Base-by-base conservation (phyloP, 2,113 vertebrate species). In the Numida meleagris region DNA sequence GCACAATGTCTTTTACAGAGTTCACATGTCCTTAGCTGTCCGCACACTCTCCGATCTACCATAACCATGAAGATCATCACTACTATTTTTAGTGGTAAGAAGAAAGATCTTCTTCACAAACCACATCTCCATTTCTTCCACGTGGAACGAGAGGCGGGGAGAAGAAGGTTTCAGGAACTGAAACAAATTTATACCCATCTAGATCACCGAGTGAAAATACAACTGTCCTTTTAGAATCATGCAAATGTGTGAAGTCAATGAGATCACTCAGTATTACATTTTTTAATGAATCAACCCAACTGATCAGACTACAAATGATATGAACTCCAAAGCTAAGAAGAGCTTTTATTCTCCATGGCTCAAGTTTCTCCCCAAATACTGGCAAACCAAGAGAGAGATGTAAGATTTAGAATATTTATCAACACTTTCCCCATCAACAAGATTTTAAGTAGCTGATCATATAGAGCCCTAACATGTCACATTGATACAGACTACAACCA, bases 281-380 rank as follows among this genome's bases (percentile, higher is more conserved):
- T 83, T 74, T 29, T 45, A 67, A 5, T 42, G 38, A 92, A 31
- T 67, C 46, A 66, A 25, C 12, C 65, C 71, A 90, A 80, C 17
- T 36, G 42, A 86, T n/a, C 4, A 66, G 34, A n/a, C 12, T 27
- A 58, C 5, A 70, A 59, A 33, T 4, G 0, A 48, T 29, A 40
- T 74, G 33, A 16, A 33, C 33, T 15, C 20, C 42, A 67, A 86
- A 40, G 2, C 4, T 72, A 38, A 38, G 78, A 14, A 21, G 76
- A 80, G 23, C 12, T 90, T 77, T 59, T 42, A 62, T 24, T 38
- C 13, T 2, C 27, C 0, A 0, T 29, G 15, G 40, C 24, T 73
- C 38, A 50, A 34, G 45, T 57, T 74, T 81, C 15, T 38, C 9
- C 21, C 15, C 9, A 63, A 53, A n/a, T 20, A 58, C 29, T 20